Evolutionary conservation across 2,797 vertebrate genomes (phyloP).

Genomic region (Philypnodon macrostomus): DNA sequence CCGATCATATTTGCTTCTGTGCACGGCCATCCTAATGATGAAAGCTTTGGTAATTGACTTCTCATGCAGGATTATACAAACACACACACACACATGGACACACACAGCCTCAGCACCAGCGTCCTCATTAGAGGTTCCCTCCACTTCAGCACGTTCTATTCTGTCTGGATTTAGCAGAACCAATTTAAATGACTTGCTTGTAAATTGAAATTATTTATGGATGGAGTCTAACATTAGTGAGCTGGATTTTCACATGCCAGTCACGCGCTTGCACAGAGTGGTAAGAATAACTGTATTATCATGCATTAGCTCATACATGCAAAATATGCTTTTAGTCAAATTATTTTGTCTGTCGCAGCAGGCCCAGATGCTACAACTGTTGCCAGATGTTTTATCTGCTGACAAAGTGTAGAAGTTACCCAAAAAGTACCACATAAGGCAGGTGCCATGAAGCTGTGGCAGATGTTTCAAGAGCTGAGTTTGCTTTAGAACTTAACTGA

Average conservation of each 20-base stretch:
- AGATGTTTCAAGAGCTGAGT: too few relatives aligned
- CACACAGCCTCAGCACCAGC: conserved; percentile 28
- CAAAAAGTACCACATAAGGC: too few relatives aligned
- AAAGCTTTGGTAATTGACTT: conserved; percentile 35
- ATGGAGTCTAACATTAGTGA: conserved; percentile 22
- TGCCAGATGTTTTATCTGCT: too few relatives aligned
- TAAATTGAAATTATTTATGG: conserved; percentile 52
- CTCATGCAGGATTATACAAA: conserved; percentile 12
- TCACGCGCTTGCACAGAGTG: neutral
- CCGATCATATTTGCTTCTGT: neutral
- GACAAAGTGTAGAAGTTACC: too few relatives aligned
- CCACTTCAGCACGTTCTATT: conserved; percentile 50
- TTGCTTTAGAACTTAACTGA: too few relatives aligned
- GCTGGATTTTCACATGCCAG: conserved; percentile 10
- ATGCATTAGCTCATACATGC: too few relatives aligned
- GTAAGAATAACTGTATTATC: conserved; percentile 4
- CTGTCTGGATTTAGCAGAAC: too few relatives aligned
- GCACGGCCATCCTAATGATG: conserved; percentile 22
- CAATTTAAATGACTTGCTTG: conserved; percentile 53
- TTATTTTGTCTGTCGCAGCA: too few relatives aligned
- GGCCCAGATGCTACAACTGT: too few relatives aligned
- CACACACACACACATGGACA: conserved; percentile 18
- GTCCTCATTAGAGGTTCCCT: conserved; percentile 59
- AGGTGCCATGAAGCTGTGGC: too few relatives aligned
- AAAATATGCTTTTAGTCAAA: too few relatives aligned